phyloP scores from a whole-genome alignment of 2,797 vertebrate genomes.

The Ciconia nigra region DNA sequence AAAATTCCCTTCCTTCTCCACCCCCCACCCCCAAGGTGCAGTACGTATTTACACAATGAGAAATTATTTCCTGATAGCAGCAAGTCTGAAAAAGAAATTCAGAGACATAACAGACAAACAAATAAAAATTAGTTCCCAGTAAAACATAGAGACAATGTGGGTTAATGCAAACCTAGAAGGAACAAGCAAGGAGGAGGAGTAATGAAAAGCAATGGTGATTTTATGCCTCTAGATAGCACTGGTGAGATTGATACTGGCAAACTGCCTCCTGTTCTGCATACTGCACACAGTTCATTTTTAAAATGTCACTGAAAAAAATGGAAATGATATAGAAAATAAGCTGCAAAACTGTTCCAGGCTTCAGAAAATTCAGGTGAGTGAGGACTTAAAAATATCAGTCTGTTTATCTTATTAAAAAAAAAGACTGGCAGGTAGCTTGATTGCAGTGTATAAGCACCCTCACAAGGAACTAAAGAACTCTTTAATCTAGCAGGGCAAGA shows the following conservation, averaged over 20 bases:
- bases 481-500: neutral
- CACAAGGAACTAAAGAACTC: neutral
- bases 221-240: slow-evolving; percentile 2
- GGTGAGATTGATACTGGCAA: neutral
- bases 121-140: neutral
- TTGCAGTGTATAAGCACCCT: neutral
- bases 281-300: neutral
- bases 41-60: neutral
- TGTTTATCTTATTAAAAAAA: neutral
- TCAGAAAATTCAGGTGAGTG: neutral
- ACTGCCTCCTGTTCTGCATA: neutral
- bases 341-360: neutral
- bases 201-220: neutral
- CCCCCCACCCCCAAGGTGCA: neutral
- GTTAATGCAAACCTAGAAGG: neutral
- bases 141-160: neutral
- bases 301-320: neutral
- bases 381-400: neutral
- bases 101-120: neutral
- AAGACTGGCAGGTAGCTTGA: neutral
- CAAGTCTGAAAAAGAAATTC: neutral
- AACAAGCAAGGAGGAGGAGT: neutral
- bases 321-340: neutral
- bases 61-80: neutral
- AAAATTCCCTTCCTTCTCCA: neutral